These are phyloP conservation scores for Sebastes taczanowskii DNA, from an alignment of 2,797 vertebrate species.

Conservation along the genomic window DNA sequence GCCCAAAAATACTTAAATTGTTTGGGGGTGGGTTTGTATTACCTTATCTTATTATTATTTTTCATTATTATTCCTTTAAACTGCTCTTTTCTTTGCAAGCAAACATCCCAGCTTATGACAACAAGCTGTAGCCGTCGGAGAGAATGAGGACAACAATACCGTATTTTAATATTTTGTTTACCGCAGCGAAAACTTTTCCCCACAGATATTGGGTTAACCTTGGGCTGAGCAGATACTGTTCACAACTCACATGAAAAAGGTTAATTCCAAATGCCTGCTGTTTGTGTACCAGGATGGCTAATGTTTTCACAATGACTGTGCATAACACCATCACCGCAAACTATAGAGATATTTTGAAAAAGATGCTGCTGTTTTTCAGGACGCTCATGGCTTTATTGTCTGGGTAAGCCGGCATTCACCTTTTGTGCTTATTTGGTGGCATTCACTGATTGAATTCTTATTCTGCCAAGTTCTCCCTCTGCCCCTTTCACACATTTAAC, in stretches of 20 bases:
- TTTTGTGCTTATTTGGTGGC: slow-evolving; percentile 57
- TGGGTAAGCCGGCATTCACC: slow-evolving; percentile 46
- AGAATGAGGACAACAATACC: not conserved
- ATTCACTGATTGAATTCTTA: slow-evolving; percentile 64
- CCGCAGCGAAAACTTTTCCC: not conserved
- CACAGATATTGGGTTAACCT: not conserved
- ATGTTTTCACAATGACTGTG: slow-evolving; percentile 23
- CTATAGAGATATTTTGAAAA: slow-evolving; percentile 33
- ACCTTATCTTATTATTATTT: not conserved
- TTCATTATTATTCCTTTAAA: not conserved
- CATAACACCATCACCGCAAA: slow-evolving; percentile 17
- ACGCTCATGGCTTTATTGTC: slow-evolving; percentile 38
- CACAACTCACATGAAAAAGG: slow-evolving; percentile 2
- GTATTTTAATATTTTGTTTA: not conserved
- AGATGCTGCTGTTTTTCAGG: slow-evolving; percentile 33
- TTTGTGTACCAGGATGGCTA: slow-evolving; percentile 5
- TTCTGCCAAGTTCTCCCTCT: slow-evolving; percentile 49
- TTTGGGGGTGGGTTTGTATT: not conserved
- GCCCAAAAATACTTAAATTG: not conserved
- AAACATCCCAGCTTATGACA: not conserved
- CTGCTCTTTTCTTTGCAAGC: not conserved
- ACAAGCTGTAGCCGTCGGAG: not conserved
- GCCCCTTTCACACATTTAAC: slow-evolving; percentile 63
- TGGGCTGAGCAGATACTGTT: not conserved
- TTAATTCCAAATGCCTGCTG: slow-evolving; percentile 13